Evolutionary conservation across 2,888 invertebrate species (phyloP).

Genomic region (Synergus gifuensis): DNA sequence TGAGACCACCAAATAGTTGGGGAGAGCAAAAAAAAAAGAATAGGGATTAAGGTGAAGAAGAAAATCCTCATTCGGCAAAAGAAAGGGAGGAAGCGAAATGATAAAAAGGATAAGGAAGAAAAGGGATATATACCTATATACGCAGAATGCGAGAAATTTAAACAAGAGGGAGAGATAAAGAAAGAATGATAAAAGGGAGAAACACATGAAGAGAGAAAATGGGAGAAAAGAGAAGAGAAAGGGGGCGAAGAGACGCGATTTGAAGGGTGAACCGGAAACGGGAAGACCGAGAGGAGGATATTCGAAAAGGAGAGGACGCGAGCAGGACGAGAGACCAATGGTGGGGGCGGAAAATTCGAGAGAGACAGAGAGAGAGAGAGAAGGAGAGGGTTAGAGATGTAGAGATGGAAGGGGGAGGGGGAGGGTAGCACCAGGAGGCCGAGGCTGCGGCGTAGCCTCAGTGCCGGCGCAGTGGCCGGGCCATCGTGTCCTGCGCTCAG

Average conservation of each 20-base stretch:
- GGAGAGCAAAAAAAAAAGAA: too few relatives aligned
- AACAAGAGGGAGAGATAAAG: background rate
- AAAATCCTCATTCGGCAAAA: slow-evolving; percentile 35
- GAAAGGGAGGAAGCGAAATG: background rate
- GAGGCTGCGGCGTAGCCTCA: slow-evolving; percentile 76
- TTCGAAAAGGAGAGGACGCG: slow-evolving; percentile 5
- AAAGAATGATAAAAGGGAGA: slow-evolving; percentile 39
- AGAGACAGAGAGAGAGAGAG: slow-evolving; percentile 48
- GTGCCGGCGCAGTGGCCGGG: slow-evolving; percentile 78
- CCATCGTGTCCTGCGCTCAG: slow-evolving; percentile 74
- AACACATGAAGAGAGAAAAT: slow-evolving; percentile 42
- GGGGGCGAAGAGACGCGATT: slow-evolving; percentile 52
- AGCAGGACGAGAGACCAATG: slow-evolving; percentile 17
- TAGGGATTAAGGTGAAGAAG: too few relatives aligned
- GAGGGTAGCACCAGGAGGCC: slow-evolving; percentile 71
- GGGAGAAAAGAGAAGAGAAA: slow-evolving; percentile 41
- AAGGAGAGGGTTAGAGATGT: slow-evolving; percentile 40
- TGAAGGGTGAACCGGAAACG: slow-evolving; percentile 51
- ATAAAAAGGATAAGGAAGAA: slow-evolving; percentile 36
- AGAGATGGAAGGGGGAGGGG: slow-evolving; percentile 27
- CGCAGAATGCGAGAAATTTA: slow-evolving; percentile 36
- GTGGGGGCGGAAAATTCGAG: slow-evolving; percentile 43
- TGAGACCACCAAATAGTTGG: too few relatives aligned
- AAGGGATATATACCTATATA: slow-evolving; percentile 20
- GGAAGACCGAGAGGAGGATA: slow-evolving; percentile 33